A percentile compares a stretch with the other conserved stretches of the same genome.
Conservation (phyloP, 1,140 invertebrate species). For the Prorops nasuta region DNA sequence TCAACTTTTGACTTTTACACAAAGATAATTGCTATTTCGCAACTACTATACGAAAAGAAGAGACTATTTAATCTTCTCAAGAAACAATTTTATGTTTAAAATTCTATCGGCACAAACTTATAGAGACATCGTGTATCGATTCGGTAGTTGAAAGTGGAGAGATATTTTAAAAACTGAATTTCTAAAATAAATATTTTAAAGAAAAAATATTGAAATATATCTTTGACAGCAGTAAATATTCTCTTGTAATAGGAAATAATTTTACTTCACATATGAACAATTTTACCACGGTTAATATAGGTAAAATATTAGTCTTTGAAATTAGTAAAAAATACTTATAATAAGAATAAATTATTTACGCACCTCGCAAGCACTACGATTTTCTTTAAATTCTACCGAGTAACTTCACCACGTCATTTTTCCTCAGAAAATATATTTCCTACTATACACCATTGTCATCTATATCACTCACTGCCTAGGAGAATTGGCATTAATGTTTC, state of each 20-base stretch:
- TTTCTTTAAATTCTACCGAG: constrained; percentile 19
- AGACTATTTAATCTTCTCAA: neutral
- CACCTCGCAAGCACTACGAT: constrained; percentile 26
- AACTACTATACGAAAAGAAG: neutral
- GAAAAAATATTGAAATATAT: constrained; percentile 5
- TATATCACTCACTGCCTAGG: constrained; percentile 12
- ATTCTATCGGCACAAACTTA: neutral
- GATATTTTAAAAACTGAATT: too few species aligned
- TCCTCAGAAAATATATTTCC: constrained; percentile 29
- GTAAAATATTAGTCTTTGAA: neutral
- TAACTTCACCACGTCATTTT: constrained; percentile 43
- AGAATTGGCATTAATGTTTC: constrained; percentile 8
- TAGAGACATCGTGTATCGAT: too few species aligned
- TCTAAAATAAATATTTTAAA: neutral
- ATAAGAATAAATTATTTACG: neutral
- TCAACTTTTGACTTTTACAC: neutral
- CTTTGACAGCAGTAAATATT: neutral
- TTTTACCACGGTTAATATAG: neutral
- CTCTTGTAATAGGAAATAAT: neutral
- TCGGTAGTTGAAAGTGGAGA: too few species aligned
- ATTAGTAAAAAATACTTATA: neutral
- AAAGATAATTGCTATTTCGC: neutral
- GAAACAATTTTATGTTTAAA: neutral
- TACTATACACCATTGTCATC: constrained; percentile 19
- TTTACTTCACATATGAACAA: neutral